These are phyloP conservation scores for Colaptes auratus DNA, from an alignment of 2,113 vertebrate genomes.

Conservation along the genomic window DNA sequence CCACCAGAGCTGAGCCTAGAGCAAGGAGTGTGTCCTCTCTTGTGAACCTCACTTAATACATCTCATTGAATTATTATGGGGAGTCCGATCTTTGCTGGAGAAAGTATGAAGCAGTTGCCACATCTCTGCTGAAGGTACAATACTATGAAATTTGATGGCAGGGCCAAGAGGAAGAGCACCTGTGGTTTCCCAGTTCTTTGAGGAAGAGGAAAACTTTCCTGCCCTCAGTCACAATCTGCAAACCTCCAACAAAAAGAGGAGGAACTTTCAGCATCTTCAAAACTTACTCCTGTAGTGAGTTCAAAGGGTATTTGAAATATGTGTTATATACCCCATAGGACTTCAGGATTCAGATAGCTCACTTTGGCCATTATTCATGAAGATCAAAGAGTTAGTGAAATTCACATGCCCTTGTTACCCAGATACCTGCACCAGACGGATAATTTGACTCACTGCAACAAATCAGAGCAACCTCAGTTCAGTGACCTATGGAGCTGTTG, in stretches of 20 bases:
- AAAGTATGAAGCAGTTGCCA: background rate
- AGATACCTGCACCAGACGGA: background rate
- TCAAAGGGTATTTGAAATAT: background rate
- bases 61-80: background rate
- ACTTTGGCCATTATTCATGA: background rate
- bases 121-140: background rate
- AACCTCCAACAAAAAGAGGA: background rate
- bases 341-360: background rate
- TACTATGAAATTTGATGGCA: background rate
- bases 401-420: background rate
- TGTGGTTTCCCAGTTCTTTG: background rate
- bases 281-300: background rate
- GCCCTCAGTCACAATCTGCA: background rate
- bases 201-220: background rate
- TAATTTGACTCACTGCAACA: background rate
- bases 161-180: background rate
- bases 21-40: background rate
- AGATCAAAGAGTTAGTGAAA: background rate
- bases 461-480: background rate
- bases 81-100: background rate
- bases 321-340: background rate
- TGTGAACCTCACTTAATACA: rapidly evolving
- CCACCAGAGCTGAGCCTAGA: background rate
- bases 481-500: background rate
- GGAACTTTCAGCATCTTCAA: background rate